Percentiles rank a stretch among this genome's conserved stretches.
These are phyloP conservation scores for Mimumesa dahlbomi DNA, from an alignment of 2,888 invertebrate species.

Conservation along the genomic window DNA sequence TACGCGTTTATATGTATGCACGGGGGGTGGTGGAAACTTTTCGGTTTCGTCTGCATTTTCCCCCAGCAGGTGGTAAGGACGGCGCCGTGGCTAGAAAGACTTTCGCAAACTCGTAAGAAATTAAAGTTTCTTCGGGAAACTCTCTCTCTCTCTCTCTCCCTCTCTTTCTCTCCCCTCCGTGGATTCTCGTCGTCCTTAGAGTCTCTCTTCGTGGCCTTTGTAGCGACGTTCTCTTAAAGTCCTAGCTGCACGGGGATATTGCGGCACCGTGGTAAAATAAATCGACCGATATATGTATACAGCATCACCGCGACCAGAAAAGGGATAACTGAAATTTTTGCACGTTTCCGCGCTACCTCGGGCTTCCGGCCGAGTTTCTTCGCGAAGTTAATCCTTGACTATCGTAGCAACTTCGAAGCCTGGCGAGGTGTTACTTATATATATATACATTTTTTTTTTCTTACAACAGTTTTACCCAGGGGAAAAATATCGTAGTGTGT, in stretches of 20 bases:
- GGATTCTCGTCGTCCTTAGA: not conserved
- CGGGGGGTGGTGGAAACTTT: conserved; percentile 36
- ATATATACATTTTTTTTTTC: no score
- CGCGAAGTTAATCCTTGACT: no score
- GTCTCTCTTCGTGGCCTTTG: not conserved
- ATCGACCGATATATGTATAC: conserved; percentile 28
- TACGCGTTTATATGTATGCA: conserved; percentile 42
- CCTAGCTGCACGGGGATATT: conserved; percentile 25
- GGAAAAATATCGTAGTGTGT: no score
- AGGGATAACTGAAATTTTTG: conserved; percentile 4
- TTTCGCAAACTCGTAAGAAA: conserved; percentile 64
- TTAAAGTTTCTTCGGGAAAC: conserved; percentile 58
- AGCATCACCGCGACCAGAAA: not conserved
- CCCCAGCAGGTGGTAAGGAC: conserved; percentile 42
- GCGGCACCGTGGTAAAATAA: conserved; percentile 47
- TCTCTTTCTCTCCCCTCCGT: not conserved
- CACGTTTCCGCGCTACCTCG: no score
- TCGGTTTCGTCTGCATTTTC: conserved; percentile 50
- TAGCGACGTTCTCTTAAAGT: conserved; percentile 16
- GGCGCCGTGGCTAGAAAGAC: conserved; percentile 42
- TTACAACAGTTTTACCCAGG: no score
- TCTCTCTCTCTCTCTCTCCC: conserved; percentile 14
- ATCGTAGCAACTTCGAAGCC: no score
- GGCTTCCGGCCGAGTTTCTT: no score
- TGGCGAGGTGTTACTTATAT: no score